Base-by-base conservation (phyloP, 2,797 vertebrate species). In the Protosalanx chinensis region DNA sequence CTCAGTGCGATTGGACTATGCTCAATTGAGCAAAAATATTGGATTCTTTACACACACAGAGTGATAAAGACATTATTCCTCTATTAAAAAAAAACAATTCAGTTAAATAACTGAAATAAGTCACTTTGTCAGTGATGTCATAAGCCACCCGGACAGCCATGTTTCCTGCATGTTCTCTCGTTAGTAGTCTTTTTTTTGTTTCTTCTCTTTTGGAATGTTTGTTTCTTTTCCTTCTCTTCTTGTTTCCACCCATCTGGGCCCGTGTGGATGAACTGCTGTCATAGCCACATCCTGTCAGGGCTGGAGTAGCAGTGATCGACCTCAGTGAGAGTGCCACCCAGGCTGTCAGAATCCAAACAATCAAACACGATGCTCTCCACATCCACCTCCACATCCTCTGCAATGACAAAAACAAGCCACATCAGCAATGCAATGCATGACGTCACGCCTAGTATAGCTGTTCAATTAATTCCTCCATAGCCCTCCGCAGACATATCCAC, bases 261-360 rank as follows among this genome's bases (percentile, higher is more conserved):
- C 58, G 64, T 8, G 16, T 15, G 10, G 51, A 27, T 71, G 29
- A 20, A 32, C 70, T 4, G 72, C 71, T 0, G 78, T 98, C 95
- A 97, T 92, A 96, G 90, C 80, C 91, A 91, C 1, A 87, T 71
- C 37, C 87, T 77, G 35, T 91, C 88, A 69, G 89, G 59, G 78
- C 91, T 95, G 64, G 95, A 98, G 85, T 98, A 98, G 88, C 95
- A 96, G 91, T 97, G 97, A 75, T 98, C 96, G 27, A 82, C 93
- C 1, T 88, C 91, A 0, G 87, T 60, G 63, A 92, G 88, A 0
- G 94, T 86, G 12, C 87, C 69, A 4, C 83, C 87, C 81, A 94
- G 90, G 76, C 91, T 85, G 15, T 96, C 95, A 4, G 90, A 85
- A 81, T 93, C 92, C 68, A 90, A 75, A 32, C 90, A 92, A 6